phyloP scores from a whole-genome alignment of 2,797 vertebrate genomes.

The Emys orbicularis region DNA sequence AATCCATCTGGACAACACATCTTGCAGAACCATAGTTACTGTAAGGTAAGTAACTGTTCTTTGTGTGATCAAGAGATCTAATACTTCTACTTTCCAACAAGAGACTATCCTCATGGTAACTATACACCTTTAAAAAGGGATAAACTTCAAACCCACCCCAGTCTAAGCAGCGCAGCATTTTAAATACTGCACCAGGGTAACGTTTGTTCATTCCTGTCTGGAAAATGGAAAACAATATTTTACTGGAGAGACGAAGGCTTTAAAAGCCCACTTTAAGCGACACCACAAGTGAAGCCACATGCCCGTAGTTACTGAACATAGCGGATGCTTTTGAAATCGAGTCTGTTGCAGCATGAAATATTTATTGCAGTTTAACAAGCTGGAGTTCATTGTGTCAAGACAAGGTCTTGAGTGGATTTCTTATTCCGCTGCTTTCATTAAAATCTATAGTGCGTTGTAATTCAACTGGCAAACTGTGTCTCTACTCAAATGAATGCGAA shows the following conservation, averaged over 20 bases:
- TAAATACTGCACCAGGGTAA: background rate
- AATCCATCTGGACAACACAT: background rate
- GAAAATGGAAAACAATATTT: background rate
- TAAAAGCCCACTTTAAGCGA: background rate
- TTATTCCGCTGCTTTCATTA: accelerated
- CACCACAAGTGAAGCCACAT: accelerated
- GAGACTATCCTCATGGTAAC: background rate
- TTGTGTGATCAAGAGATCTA: background rate
- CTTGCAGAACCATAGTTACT: background rate
- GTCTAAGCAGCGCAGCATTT: background rate
- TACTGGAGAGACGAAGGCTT: background rate
- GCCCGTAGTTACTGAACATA: background rate
- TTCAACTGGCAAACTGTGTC: no score
- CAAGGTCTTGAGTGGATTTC: background rate
- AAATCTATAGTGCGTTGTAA: accelerated
- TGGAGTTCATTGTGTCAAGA: background rate
- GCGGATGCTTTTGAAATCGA: background rate
- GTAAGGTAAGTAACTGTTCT: background rate
- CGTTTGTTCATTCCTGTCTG: accelerated
- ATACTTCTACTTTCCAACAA: background rate
- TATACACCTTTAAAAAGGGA: background rate
- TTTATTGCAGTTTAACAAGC: background rate
- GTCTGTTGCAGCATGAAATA: background rate
- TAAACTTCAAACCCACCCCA: background rate
- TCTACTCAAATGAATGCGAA: background rate